Evolutionary conservation across 2,888 invertebrate species (phyloP), one percentile per base, ranked within the genome.

Genomic region (Tetranychus piercei): DNA sequence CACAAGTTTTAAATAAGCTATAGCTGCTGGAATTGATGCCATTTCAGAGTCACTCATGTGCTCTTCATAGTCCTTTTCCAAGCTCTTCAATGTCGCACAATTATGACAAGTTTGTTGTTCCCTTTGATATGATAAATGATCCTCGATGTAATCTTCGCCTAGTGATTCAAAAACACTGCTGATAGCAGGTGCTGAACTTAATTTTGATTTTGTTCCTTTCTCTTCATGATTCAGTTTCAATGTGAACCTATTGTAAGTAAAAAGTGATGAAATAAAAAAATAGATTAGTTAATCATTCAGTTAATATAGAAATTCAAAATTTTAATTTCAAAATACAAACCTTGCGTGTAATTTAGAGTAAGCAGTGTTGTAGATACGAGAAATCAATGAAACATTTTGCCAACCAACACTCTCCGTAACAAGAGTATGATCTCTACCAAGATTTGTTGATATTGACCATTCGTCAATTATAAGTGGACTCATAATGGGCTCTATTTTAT

Each of bases 1-100:
- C 34, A 90, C 80, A 20, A 90, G 81, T 79, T 87, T 86, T 1
- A 88, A 82, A 78, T 89, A 88, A 1, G 87, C 86, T 75, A 86
- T 83, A 0, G 90, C 88, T 3, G 89, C 86, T 15, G 66, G 69
- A 22, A 76, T 71, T 1, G 76, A 73, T 9, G 76, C 76, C 22
- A 73, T 71, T 43, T 71, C 23, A n/a, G 74, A 70, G 11, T 73
- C 75, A 23, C 45, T 73, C 18, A 76, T n/a, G 43, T 9, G 15
- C 18, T 74, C 73, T 23, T 73, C 70, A 64, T 70, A 73, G 6
- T 76, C 75, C 34, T 71, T 66, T 9, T 67, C 44, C 22, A 76
- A 71, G 43, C 66, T 23, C 1, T 34, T 20, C 18, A 76, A 22
- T 11, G 73, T 22, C 44, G 71, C 55, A 22, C 76, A 75, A 44